Conservation (phyloP, 2,888 invertebrate genomes). For the Carterocephalus palaemon region DNA sequence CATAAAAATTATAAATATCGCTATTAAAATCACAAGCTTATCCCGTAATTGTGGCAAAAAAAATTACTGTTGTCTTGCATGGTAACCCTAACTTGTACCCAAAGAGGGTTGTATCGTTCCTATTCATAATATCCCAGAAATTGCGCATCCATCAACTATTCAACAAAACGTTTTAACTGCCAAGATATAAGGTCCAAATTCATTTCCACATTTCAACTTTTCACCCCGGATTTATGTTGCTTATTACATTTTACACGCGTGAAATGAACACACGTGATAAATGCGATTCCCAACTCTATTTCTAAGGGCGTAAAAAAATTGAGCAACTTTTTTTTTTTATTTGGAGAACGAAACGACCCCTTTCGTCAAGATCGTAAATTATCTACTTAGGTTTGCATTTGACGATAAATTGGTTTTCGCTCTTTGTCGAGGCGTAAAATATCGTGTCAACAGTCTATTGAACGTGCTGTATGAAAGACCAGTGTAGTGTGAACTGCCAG, state of each 20-base stretch:
- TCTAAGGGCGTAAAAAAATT: constrained; percentile 47
- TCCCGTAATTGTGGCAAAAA: too few relatives aligned
- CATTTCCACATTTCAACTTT: constrained; percentile 33
- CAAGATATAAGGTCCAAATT: constrained; percentile 32
- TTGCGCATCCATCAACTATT: constrained; percentile 40
- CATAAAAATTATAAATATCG: too few relatives aligned
- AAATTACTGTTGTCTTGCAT: too few relatives aligned
- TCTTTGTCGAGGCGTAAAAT: constrained; percentile 46
- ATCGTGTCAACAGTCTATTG: constrained; percentile 53
- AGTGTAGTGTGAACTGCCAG: constrained; percentile 19
- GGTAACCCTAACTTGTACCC: constrained; percentile 35
- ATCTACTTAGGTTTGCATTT: constrained; percentile 67
- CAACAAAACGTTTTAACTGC: constrained; percentile 43
- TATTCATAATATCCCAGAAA: constrained; percentile 65
- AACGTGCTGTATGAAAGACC: constrained; percentile 30
- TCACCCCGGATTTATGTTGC: constrained; percentile 66
- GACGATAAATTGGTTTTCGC: constrained; percentile 68
- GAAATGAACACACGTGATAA: constrained; percentile 61
- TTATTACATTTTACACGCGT: constrained; percentile 74
- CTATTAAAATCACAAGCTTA: too few relatives aligned
- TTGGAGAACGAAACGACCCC: constrained; percentile 41
- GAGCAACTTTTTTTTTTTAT: constrained; percentile 30
- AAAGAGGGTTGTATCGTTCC: constrained; percentile 52
- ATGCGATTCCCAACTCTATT: constrained; percentile 64
- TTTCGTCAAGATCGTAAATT: constrained; percentile 65